Conservation (phyloP, 2,113 vertebrate species). For the Chitala chitala region DNA sequence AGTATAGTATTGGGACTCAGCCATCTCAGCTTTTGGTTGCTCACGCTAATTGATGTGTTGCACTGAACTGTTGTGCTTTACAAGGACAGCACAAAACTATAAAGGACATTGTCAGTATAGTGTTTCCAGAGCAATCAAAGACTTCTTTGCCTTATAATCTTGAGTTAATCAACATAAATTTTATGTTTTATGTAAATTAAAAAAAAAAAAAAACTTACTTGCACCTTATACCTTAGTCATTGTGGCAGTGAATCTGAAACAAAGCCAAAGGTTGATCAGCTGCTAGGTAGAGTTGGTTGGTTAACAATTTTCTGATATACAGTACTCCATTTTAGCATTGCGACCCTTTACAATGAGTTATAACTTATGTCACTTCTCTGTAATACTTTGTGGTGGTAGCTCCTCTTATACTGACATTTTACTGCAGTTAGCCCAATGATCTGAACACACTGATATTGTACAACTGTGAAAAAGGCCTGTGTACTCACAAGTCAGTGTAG, state of each 20-base stretch:
- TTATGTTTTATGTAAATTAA: neutral
- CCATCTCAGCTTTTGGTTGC: too few relatives aligned
- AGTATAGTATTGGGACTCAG: neutral
- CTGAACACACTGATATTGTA: too few relatives aligned
- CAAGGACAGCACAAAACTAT: too few relatives aligned
- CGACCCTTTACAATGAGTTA: neutral
- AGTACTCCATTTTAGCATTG: neutral
- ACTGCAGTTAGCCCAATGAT: too few relatives aligned
- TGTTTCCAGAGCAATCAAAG: neutral
- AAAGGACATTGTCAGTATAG: neutral
- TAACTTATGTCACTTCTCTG: neutral
- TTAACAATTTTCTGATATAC: neutral
- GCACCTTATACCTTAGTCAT: neutral
- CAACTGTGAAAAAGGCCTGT: too few relatives aligned
- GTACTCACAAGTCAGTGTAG: too few relatives aligned
- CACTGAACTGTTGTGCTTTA: neutral
- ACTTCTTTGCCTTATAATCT: neutral
- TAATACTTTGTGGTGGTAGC: neutral
- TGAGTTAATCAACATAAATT: neutral
- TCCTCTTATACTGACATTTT: neutral
- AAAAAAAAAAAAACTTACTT: neutral
- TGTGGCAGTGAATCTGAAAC: neutral
- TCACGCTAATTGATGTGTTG: neutral
- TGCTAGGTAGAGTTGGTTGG: too few relatives aligned
- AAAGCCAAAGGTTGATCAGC: neutral